phyloP scores from a whole-genome alignment of 2,888 invertebrate genomes.

The Nineta flava region DNA sequence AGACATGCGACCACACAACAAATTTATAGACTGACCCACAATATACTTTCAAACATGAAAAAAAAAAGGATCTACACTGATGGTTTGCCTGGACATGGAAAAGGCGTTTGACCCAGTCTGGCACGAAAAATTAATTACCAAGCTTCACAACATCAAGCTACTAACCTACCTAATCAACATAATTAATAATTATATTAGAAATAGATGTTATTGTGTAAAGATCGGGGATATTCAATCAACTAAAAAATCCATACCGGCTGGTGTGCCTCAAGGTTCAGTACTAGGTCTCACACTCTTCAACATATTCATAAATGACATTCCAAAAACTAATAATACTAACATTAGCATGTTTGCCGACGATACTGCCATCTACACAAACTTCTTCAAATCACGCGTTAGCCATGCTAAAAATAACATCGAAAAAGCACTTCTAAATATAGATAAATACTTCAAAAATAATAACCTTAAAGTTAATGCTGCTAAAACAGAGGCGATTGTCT shows the following conservation, averaged over 20 bases:
- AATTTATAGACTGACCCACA: slow-evolving; percentile 13
- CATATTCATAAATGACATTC: slow-evolving; percentile 15
- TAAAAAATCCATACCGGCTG: slow-evolving; percentile 12
- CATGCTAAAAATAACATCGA: neutral
- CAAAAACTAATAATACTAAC: slow-evolving; percentile 8
- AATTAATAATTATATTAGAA: neutral
- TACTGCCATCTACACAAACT: slow-evolving; percentile 10
- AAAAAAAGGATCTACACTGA: slow-evolving; percentile 14
- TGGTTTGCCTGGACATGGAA: slow-evolving; percentile 18
- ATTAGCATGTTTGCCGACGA: slow-evolving; percentile 10
- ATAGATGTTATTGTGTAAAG: slow-evolving; percentile 12
- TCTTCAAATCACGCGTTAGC: neutral
- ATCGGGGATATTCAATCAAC: slow-evolving; percentile 10
- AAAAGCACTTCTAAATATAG: neutral
- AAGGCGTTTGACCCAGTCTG: slow-evolving; percentile 19
- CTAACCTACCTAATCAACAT: slow-evolving; percentile 12
- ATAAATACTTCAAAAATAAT: neutral
- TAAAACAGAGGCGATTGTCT: neutral
- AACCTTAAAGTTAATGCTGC: neutral
- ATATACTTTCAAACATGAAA: slow-evolving; percentile 12
- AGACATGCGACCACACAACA: slow-evolving; percentile 16
- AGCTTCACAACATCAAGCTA: slow-evolving; percentile 11
- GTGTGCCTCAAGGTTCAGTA: slow-evolving; percentile 16
- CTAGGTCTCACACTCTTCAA: slow-evolving; percentile 14
- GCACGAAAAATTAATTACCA: slow-evolving; percentile 15